Percentiles rank a stretch among this genome's conserved stretches.
These are phyloP conservation scores for Rhipidura dahli DNA, from an alignment of 2,113 vertebrate genomes.

Conservation along the genomic window DNA sequence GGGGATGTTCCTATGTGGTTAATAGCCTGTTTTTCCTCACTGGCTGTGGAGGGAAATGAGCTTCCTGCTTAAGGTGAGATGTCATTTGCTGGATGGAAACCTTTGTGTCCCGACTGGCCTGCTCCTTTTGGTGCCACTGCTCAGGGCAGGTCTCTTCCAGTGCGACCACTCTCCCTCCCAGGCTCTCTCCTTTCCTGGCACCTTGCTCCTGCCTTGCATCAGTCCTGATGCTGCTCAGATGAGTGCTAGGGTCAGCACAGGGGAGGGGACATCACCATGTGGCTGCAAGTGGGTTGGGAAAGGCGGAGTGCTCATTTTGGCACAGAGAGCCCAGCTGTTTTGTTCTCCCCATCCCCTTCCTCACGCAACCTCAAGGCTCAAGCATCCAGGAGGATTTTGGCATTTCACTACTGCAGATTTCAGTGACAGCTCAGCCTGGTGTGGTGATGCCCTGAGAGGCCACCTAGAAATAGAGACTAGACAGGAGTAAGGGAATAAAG, in stretches of 20 bases:
- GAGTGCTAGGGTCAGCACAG: not conserved
- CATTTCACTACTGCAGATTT: not conserved
- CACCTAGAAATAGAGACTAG: too few relatives aligned
- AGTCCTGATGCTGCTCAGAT: not conserved
- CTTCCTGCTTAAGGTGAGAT: conserved; percentile 50
- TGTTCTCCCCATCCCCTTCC: not conserved
- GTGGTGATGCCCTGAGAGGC: not conserved
- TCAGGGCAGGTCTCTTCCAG: not conserved
- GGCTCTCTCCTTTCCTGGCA: not conserved
- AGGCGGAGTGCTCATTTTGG: not conserved
- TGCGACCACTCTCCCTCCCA: fast-evolving
- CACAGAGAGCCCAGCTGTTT: not conserved
- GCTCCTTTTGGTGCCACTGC: not conserved
- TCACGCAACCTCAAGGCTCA: not conserved
- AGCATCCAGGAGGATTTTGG: not conserved
- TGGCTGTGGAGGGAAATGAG: conserved; percentile 27
- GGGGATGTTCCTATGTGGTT: not conserved
- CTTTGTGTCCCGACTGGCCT: not conserved
- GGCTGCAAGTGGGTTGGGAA: not conserved
- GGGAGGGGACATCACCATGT: not conserved
- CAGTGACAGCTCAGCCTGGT: not conserved
- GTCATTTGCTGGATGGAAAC: conserved; percentile 47
- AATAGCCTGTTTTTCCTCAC: conserved; percentile 25
- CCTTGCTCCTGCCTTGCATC: not conserved
- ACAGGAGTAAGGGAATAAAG: too few relatives aligned